Evolutionary conservation across 1,140 invertebrate species (phyloP), one percentile per base, ranked within the genome.

Genomic region (Pseudomyrmex gracilis): DNA sequence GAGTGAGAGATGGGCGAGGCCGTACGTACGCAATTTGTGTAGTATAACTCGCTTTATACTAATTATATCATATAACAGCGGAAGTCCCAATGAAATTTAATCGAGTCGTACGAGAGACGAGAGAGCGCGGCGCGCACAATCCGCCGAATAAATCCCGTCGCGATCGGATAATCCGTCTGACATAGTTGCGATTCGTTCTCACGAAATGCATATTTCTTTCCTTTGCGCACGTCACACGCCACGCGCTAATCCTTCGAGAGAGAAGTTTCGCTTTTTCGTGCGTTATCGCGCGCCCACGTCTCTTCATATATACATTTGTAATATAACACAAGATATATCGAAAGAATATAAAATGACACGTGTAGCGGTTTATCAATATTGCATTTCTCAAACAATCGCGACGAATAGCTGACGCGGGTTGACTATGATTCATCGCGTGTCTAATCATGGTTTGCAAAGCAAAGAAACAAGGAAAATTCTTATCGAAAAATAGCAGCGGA

Each of bases 41-140:
- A 76, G 12, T 43, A 34, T 74, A 55, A 58, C 63, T 68, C 63
- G 49, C 74, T 34, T 34, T 47, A 77, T 45, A 53, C 63, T 68
- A 77, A 68, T 77, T 77, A 68, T 64, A 64, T 68, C 24, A 5
- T 34, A 24, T 22, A 15, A 57, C 24, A 24, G 66, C 24, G 60
- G 22, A 77, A 67, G 61, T 77, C 47, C 9, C 74, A 13, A 61
- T 53, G 24, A 77, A 77, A 77, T 77, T 77, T 55, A 68, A 77
- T 77, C 63, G 43, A 68, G 34, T 66, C 15, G 47, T 20, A 66
- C 61, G 10, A 34, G 34, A 34, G 34, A 12, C 58, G 47, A n/a
- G n/a, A n/a, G n/a, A 63, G 22, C 15, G n/a, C 43, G 20, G 7
- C 34, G 34, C 17, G 47, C 17, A 77, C 17, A 77, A 20, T 68